Percentiles rank a stretch among this genome's conserved stretches.
Conservation (phyloP, 2,797 vertebrate genomes). For the Lutjanus campechanus region DNA sequence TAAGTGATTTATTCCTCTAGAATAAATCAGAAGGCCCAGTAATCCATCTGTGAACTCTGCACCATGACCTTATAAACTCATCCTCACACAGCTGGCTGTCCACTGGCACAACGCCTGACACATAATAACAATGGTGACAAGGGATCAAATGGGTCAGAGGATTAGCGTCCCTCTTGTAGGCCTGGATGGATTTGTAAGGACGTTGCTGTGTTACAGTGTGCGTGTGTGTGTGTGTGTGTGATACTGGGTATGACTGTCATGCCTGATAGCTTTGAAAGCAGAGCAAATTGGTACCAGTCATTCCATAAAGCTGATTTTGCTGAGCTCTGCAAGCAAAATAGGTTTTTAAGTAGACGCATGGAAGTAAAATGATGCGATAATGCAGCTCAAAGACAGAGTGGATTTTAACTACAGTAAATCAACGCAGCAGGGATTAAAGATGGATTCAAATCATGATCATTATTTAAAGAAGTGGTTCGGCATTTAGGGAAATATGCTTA, state of each 20-base stretch:
- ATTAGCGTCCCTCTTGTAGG: constrained; percentile 66
- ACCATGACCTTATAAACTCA: constrained; percentile 60
- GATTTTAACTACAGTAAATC: constrained; percentile 4
- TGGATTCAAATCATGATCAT: constrained; percentile 6
- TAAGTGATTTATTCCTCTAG: constrained; percentile 18
- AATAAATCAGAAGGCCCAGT: constrained; percentile 42
- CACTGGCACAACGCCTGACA: constrained; percentile 33
- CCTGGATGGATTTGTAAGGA: constrained; percentile 48
- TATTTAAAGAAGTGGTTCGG: not conserved
- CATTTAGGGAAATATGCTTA: not conserved
- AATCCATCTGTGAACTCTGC: constrained; percentile 58
- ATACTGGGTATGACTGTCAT: constrained; percentile 31
- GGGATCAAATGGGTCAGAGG: constrained; percentile 73
- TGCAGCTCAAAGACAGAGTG: constrained; percentile 25
- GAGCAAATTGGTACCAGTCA: constrained; percentile 38
- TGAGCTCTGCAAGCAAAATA: constrained; percentile 41
- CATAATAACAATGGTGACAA: constrained; percentile 63
- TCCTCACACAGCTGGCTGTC: constrained; percentile 68
- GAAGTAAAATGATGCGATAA: constrained; percentile 19
- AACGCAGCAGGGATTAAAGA: constrained; percentile 20
- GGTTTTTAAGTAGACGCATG: constrained; percentile 10
- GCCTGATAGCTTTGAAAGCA: constrained; percentile 42
- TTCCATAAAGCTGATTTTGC: constrained; percentile 49
- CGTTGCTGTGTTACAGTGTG: constrained; percentile 1
- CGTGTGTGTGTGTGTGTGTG: constrained; percentile 11